phyloP scores from a whole-genome alignment of 2,888 invertebrate species.

The Stomorhina lunata region DNA sequence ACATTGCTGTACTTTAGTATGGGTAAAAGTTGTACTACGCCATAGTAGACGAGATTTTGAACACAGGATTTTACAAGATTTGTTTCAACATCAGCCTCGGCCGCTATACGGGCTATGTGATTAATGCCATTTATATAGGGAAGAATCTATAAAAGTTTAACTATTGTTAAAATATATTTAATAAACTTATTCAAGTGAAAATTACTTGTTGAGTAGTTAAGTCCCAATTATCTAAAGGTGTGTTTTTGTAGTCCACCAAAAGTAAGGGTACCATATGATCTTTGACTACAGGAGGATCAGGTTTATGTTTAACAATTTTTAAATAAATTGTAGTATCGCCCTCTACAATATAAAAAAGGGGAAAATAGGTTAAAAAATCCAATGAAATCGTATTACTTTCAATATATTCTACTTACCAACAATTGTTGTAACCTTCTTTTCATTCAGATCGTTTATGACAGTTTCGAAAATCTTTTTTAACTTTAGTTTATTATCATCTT shows the following conservation, averaged over 20 bases:
- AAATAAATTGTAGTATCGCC: slow-evolving; percentile 93
- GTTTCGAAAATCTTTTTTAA: slow-evolving; percentile 88
- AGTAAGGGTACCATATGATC: slow-evolving; percentile 96
- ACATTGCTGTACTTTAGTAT: slow-evolving; percentile 93
- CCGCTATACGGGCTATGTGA: slow-evolving; percentile 93
- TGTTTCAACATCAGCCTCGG: slow-evolving; percentile 94
- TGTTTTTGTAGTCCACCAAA: slow-evolving; percentile 83
- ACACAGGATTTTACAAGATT: slow-evolving; percentile 96
- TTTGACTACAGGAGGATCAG: slow-evolving; percentile 89
- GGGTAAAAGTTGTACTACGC: slow-evolving; percentile 87
- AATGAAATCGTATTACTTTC: not conserved
- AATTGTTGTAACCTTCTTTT: slow-evolving; percentile 87
- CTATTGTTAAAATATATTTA: not conserved
- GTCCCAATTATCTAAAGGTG: slow-evolving; percentile 91
- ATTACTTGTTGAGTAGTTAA: slow-evolving; percentile 94
- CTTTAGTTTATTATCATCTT: slow-evolving; percentile 83
- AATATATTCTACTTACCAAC: slow-evolving; percentile 81
- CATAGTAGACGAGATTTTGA: slow-evolving; percentile 92
- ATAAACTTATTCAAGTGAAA: not conserved
- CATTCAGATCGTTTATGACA: slow-evolving; percentile 90
- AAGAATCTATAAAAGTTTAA: slow-evolving; percentile 77
- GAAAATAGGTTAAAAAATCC: not conserved
- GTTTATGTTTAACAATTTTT: slow-evolving; percentile 90
- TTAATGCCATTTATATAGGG: slow-evolving; percentile 96
- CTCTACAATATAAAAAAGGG: slow-evolving; percentile 80